Base-by-base conservation (phyloP, 1,140 invertebrate genomes). In the Melanaphis sacchari region DNA sequence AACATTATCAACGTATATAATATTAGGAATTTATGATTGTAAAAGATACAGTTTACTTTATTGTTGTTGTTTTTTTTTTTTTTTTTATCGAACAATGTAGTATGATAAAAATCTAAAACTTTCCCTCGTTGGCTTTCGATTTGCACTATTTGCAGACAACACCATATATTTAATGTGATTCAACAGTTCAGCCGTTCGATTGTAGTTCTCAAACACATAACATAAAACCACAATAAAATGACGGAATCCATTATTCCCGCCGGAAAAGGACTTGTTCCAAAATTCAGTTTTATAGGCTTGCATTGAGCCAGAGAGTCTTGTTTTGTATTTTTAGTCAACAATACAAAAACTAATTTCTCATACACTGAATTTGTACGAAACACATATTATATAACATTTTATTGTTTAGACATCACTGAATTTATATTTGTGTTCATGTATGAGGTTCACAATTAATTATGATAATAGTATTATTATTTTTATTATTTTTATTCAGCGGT, bases 241-340 rank as follows among this genome's bases (percentile, higher is more conserved):
- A 38, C 2, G 11, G 2, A 43, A 85, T 41, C 22, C 31, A 46
- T 40, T 31, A 81, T 21, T 31, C 87, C 36, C 22, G 2, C 7
- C 3, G 21, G n/a, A 49, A 52, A 89, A 49, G 6, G 21, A 52
- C 36, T 52, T 38, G 49, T 52, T 11, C 31, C 11, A 26, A 89
- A 52, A 89, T 89, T 54, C 52, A 54, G 22, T 49, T 88, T 88
- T 49, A 36, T n/a, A 36, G n/a, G 40, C 85, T 88, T 88, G 9
- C 0, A 36, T 52, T 6, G 6, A 36, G 18, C 31, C 7, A 52
- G 31, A 31, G 26, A 88, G 24, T 21, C 22, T 88, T 22, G n/a
- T 46, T 88, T 88, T 15, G 5, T 88, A 49, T 49, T 88, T 88
- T 22, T 88, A 15, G 31, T n/a, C 18, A 88, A 49, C 85, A 88